phyloP scores from a whole-genome alignment of 1,140 invertebrate species.

The Trypoxylus dichotomus region DNA sequence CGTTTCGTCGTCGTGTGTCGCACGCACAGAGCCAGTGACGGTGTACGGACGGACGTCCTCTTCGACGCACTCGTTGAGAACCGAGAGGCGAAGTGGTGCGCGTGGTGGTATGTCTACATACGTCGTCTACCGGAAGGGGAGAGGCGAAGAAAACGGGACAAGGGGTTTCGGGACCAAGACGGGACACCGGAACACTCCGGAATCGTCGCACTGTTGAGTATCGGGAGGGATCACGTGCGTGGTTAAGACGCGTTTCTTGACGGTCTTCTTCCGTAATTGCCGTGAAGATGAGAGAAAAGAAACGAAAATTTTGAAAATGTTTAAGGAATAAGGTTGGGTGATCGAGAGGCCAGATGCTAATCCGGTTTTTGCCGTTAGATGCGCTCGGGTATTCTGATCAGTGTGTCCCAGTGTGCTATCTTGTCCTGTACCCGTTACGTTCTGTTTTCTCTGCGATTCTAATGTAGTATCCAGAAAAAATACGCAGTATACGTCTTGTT shows the following conservation, averaged over 20 bases:
- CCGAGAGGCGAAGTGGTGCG: not conserved
- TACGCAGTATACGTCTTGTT: not conserved
- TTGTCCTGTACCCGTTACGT: slow-evolving; percentile 43
- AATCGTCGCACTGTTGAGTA: too few species aligned
- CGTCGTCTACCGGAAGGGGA: not conserved
- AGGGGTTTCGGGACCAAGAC: slow-evolving; percentile 35
- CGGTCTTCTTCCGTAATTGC: not conserved
- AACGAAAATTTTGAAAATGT: not conserved
- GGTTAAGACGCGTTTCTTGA: too few species aligned
- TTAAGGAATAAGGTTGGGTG: not conserved
- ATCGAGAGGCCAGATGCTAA: not conserved
- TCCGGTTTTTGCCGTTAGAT: not conserved
- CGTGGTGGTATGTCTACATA: not conserved
- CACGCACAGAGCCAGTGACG: not conserved
- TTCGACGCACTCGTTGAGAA: too few species aligned
- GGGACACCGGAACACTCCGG: slow-evolving; percentile 31
- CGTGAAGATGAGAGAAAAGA: not conserved
- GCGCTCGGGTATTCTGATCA: not conserved
- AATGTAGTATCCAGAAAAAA: slow-evolving; percentile 31
- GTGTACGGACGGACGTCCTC: not conserved
- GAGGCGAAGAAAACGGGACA: slow-evolving; percentile 41
- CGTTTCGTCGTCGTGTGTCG: slow-evolving; percentile 38
- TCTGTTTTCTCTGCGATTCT: slow-evolving; percentile 30
- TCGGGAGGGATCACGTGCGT: too few species aligned
- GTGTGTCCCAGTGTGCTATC: slow-evolving; percentile 38